These are phyloP conservation scores for Corythornis vintsioides DNA, from an alignment of 2,113 vertebrate species.

Conservation along the genomic window DNA sequence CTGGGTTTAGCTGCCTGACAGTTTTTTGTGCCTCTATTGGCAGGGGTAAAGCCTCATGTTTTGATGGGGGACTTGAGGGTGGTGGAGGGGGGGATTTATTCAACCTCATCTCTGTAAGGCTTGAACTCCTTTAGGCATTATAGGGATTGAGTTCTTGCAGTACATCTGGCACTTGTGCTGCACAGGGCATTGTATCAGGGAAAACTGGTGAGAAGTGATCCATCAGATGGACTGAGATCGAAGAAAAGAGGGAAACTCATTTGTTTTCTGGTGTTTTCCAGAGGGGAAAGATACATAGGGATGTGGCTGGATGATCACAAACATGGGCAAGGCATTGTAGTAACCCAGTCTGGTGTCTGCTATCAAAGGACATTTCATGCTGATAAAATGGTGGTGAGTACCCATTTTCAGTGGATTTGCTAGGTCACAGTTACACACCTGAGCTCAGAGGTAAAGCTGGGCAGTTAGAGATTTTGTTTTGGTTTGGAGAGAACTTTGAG, in stretches of 20 bases:
- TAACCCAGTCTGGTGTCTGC: constrained; percentile 77
- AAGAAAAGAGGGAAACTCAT: fast-evolving
- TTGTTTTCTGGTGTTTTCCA: background rate
- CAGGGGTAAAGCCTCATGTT: background rate
- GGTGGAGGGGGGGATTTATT: background rate
- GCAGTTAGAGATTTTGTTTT: background rate
- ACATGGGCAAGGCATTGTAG: constrained; percentile 74
- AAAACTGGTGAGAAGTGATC: background rate
- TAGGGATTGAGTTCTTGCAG: background rate
- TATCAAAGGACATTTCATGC: constrained; percentile 75
- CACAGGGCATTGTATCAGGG: fast-evolving
- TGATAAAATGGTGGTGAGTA: constrained; percentile 78
- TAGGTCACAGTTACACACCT: background rate
- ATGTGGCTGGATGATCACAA: constrained; percentile 75
- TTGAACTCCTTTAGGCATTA: background rate
- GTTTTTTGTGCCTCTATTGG: no score
- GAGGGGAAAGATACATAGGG: constrained; percentile 79
- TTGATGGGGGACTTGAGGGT: background rate
- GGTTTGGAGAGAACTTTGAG: background rate
- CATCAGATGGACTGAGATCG: background rate
- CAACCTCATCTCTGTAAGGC: background rate
- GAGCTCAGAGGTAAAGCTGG: background rate
- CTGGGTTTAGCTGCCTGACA: background rate
- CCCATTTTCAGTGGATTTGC: fast-evolving
- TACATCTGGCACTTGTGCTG: background rate